Evolutionary conservation across 2,113 vertebrate genomes (phyloP).

Genomic region (Formicarius rufipectus): DNA sequence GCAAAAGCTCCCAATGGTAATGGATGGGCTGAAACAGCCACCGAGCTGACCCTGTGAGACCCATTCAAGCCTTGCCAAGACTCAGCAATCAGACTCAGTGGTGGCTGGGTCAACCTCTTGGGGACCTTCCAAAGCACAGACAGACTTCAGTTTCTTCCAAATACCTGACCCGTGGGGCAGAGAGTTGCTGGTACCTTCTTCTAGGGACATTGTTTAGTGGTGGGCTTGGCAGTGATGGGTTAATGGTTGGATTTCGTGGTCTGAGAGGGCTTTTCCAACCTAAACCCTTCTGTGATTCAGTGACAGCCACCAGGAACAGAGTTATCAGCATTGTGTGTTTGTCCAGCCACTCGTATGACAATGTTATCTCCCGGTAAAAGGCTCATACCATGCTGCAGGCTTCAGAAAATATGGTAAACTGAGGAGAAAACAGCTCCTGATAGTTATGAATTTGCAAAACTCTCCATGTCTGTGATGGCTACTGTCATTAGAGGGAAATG

Average conservation of each 20-base stretch:
- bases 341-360: not conserved
- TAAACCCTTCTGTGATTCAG: rapidly evolving
- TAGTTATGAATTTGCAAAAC: not conserved
- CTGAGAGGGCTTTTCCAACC: not conserved
- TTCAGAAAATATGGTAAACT: not conserved
- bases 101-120: not conserved
- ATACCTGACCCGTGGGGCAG: not conserved
- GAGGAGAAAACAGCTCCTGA: not conserved
- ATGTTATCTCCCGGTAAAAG: not conserved
- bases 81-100: not conserved
- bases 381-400: rapidly evolving
- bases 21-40: not conserved
- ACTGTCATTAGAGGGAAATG: not conserved
- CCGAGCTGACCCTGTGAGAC: not conserved
- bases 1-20: not conserved
- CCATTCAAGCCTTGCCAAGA: not conserved
- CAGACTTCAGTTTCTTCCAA: not conserved
- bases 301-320: not conserved
- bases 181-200: not conserved
- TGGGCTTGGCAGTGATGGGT: not conserved
- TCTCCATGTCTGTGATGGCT: not conserved
- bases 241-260: rapidly evolving
- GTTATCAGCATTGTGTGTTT: not conserved
- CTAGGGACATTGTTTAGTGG: rapidly evolving
- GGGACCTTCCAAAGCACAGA: not conserved